A percentile compares a stretch with the other conserved stretches of the same genome.
These are phyloP conservation scores for Thalassoma bifasciatum DNA, from an alignment of 2,113 vertebrate species.

Conservation along the genomic window DNA sequence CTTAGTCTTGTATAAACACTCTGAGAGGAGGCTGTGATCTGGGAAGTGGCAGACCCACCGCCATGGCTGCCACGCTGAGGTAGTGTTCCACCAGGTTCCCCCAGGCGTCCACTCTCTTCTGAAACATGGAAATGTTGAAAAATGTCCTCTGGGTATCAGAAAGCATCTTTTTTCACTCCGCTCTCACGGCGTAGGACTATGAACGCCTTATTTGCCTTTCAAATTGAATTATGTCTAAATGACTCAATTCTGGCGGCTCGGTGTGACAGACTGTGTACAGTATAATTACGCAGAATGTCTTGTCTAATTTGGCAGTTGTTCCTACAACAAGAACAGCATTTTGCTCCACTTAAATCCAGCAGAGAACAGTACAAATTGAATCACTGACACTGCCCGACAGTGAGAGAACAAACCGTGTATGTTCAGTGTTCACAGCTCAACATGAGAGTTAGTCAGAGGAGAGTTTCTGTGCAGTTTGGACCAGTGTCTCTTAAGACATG, in stretches of 20 bases:
- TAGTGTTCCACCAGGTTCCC: conserved; percentile 23
- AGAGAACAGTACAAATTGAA: conserved; percentile 10
- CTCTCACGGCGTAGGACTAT: conserved; percentile 40
- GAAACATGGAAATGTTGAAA: conserved; percentile 45
- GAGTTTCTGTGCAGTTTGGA: no score
- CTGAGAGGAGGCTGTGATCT: conserved; percentile 46
- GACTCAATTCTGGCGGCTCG: conserved; percentile 14
- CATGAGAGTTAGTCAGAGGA: no score
- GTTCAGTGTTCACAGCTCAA: background rate
- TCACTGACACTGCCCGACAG: background rate
- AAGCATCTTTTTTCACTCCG: conserved; percentile 46
- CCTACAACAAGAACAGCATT: conserved; percentile 13
- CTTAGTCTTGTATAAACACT: conserved; percentile 38
- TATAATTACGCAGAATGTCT: conserved; percentile 42
- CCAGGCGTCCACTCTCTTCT: conserved; percentile 25
- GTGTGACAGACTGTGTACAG: conserved; percentile 36
- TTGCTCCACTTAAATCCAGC: conserved; percentile 16
- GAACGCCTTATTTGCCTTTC: conserved; percentile 47
- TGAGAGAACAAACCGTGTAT: background rate
- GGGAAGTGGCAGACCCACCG: conserved; percentile 22
- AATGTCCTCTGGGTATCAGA: conserved; percentile 44
- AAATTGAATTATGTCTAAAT: conserved; percentile 50
- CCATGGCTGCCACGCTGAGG: conserved; percentile 50
- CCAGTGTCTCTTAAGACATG: no score
- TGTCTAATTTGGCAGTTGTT: conserved; percentile 46